A percentile compares a stretch with the other conserved stretches of the same genome.
phyloP scores from a whole-genome alignment of 2,888 invertebrate species.

The Ceratothoa steindachneri region DNA sequence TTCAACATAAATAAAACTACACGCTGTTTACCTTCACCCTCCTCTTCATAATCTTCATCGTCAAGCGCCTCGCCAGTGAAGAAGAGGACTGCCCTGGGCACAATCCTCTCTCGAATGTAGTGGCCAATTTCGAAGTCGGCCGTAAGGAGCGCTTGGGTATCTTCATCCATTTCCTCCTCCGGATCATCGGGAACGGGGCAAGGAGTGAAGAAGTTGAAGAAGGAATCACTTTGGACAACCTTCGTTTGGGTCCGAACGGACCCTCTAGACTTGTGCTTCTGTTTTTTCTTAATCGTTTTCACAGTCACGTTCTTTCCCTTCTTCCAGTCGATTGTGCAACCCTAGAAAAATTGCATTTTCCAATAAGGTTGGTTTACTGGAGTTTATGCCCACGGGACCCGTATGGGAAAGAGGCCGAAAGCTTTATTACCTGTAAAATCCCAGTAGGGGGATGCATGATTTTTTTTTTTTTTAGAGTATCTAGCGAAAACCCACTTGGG shows the following conservation, averaged over 20 bases:
- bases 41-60: slow-evolving; percentile 49
- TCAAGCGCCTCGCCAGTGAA: slow-evolving; percentile 66
- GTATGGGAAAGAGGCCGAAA: too few species aligned
- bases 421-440: too few species aligned
- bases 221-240: slow-evolving; percentile 92
- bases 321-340: slow-evolving; percentile 94
- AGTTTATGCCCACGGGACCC: too few species aligned
- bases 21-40: slow-evolving; percentile 48
- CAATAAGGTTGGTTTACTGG: too few species aligned
- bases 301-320: slow-evolving; percentile 95
- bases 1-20: too few species aligned
- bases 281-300: slow-evolving; percentile 94
- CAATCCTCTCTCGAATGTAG: slow-evolving; percentile 90
- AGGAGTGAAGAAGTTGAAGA: slow-evolving; percentile 98
- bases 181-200: slow-evolving; percentile 77
- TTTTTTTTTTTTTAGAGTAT: too few species aligned
- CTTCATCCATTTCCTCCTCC: slow-evolving; percentile 80
- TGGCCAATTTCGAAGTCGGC: slow-evolving; percentile 98
- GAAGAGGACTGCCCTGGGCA: slow-evolving; percentile 93
- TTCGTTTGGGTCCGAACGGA: slow-evolving; percentile 90
- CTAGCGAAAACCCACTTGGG: too few species aligned
- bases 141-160: slow-evolving; percentile 77
- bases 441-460: too few species aligned
- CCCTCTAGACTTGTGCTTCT: slow-evolving; percentile 95
- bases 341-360: slow-evolving; percentile 60